Conservation (phyloP, 2,797 vertebrate genomes). For the Ambastaia sidthimunki region DNA sequence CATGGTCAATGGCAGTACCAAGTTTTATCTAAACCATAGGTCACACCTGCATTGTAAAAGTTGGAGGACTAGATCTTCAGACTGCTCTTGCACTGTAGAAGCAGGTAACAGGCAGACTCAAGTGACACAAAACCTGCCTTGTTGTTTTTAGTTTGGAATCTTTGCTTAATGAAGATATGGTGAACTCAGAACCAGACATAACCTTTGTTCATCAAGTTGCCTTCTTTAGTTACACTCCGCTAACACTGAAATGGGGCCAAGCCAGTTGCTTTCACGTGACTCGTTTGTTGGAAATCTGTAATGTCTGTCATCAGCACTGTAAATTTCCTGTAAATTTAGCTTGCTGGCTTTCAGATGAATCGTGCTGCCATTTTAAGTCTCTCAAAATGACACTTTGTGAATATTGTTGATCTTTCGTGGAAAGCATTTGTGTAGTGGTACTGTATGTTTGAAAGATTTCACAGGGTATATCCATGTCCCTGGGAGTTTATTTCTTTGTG, state of each 20-base stretch:
- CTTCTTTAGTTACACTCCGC: conserved; percentile 60
- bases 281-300: conserved; percentile 50
- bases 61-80: neutral
- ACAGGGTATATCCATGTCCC: conserved; percentile 8
- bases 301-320: conserved; percentile 46
- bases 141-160: conserved; percentile 5
- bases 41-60: neutral
- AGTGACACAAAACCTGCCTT: conserved; percentile 40
- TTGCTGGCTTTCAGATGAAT: conserved; percentile 39
- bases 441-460: conserved; percentile 34
- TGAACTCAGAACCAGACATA: conserved; percentile 11
- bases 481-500: conserved; percentile 4
- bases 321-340: conserved; percentile 36
- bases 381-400: conserved; percentile 53
- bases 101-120: neutral
- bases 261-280: conserved; percentile 48
- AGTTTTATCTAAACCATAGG: neutral
- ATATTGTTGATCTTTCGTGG: conserved; percentile 61
- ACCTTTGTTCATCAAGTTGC: conserved; percentile 63
- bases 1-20: neutral
- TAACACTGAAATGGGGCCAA: conserved; percentile 45
- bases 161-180: conserved; percentile 41
- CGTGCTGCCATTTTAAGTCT: conserved; percentile 62
- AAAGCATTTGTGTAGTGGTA: conserved; percentile 24
- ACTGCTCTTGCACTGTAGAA: neutral